A percentile compares a stretch with the other conserved stretches of the same genome.
Conservation (phyloP, 2,888 invertebrate species). For the Leptarthrus brevirostris region DNA sequence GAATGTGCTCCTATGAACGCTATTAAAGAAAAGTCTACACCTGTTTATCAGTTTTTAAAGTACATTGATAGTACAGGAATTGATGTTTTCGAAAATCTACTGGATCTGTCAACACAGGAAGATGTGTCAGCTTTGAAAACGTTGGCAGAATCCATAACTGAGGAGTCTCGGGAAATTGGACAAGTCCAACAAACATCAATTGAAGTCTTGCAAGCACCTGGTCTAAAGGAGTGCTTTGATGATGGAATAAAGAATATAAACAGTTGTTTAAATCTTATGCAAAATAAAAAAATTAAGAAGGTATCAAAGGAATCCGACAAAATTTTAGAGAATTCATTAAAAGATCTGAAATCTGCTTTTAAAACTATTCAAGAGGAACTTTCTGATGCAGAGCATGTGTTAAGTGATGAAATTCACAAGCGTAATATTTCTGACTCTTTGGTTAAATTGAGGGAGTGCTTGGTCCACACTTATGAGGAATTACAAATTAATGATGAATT, state of each 20-base stretch:
- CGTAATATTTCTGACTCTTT: slow-evolving; percentile 62
- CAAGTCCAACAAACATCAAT: slow-evolving; percentile 53
- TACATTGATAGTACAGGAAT: slow-evolving; percentile 61
- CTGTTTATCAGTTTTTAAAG: slow-evolving; percentile 58
- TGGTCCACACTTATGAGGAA: slow-evolving; percentile 64
- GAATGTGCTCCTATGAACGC: slow-evolving; percentile 56
- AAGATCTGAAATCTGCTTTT: slow-evolving; percentile 58
- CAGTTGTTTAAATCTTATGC: slow-evolving; percentile 57
- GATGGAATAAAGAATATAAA: slow-evolving; percentile 63
- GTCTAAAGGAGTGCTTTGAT: slow-evolving; percentile 57
- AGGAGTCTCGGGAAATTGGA: slow-evolving; percentile 52
- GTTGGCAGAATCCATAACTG: slow-evolving; percentile 64
- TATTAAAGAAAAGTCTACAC: slow-evolving; percentile 56
- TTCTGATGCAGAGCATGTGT: slow-evolving; percentile 4
- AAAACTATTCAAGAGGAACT: slow-evolving; percentile 54
- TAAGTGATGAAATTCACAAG: slow-evolving; percentile 54
- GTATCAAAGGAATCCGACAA: not conserved
- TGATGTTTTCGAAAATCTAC: slow-evolving; percentile 67
- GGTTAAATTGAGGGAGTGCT: slow-evolving; percentile 63
- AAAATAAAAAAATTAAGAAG: slow-evolving; percentile 3
- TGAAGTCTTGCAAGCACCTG: slow-evolving; percentile 50
- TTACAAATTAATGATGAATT: slow-evolving; percentile 59
- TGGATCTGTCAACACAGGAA: slow-evolving; percentile 71
- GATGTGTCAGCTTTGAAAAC: slow-evolving; percentile 72
- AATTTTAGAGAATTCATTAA: slow-evolving; percentile 55